A percentile compares a stretch with the other conserved stretches of the same genome.
phyloP scores from a whole-genome alignment of 2,888 invertebrate genomes.

The Willowsia nigromaculata region DNA sequence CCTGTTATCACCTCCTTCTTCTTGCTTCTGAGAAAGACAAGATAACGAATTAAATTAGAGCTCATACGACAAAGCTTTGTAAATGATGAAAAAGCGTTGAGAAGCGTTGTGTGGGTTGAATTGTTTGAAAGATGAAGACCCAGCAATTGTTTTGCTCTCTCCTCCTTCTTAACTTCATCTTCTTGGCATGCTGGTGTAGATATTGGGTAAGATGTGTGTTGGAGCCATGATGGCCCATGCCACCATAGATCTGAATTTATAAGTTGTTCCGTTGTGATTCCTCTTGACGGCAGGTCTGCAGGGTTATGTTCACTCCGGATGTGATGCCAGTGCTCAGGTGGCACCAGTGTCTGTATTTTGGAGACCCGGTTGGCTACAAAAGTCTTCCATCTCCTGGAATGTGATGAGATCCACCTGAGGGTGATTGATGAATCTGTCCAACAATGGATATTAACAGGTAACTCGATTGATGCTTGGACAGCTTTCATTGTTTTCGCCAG shows the following conservation, averaged over 20 bases:
- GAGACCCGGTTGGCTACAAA: background rate
- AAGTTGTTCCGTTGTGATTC: background rate
- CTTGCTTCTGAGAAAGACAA: background rate
- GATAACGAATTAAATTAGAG: background rate
- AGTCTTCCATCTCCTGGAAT: background rate
- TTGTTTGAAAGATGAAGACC: background rate
- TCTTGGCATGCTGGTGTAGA: background rate
- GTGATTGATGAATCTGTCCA: background rate
- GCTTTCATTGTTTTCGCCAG: slow-evolving; percentile 73
- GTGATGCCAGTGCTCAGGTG: slow-evolving; percentile 74
- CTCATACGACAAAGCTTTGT: background rate
- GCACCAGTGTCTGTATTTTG: background rate
- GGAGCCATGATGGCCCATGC: slow-evolving; percentile 47
- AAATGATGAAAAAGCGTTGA: background rate
- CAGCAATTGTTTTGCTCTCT: background rate
- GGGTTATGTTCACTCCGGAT: slow-evolving; percentile 78
- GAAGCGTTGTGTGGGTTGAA: background rate
- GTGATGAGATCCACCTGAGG: background rate
- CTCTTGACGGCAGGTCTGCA: slow-evolving; percentile 78
- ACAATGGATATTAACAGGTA: background rate
- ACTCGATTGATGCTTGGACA: background rate
- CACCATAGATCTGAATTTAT: slow-evolving; percentile 38
- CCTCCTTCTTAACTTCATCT: background rate
- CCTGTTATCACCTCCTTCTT: background rate
- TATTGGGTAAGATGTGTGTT: background rate